Base-by-base conservation (phyloP, 1,140 invertebrate species). In the Cyrtorhinus lividipennis region DNA sequence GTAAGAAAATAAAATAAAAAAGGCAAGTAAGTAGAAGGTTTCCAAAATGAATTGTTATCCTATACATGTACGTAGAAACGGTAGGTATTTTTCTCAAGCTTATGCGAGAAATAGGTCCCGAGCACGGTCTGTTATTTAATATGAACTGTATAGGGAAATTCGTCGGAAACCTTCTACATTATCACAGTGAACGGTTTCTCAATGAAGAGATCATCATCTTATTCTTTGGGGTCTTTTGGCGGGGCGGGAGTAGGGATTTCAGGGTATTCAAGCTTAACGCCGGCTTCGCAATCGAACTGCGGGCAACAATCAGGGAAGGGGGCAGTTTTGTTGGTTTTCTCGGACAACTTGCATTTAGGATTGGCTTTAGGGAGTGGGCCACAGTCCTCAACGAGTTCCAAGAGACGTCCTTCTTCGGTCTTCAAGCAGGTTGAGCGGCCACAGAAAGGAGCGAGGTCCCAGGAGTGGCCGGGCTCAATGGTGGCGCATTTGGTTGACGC, bases 401-500 rank as follows among this genome's bases (percentile, higher is more conserved):
- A 76, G 0, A 92, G 80, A 64, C 84, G 80, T 62, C 80, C 77
- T 24, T 69, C 69, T 63, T 88, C 83, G 58, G 81, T 83, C 64
- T 85, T 79, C 1, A 90, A 85, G 73, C 89, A 92, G 38, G 86
- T 90, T 63, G 86, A 89, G 64, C 86, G 82, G 12, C 90, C 89
- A 68, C 89, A 92, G 82, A 92, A 92, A 1, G 89, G 89, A 8
- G 83, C 76, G 66, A 92, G 72, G 26, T 90, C 87, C 89, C 89
- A 92, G 24, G 83, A 78, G 73, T 90, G 85, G 44, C 82, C 83
- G 27, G 86, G 85, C 70, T 90, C 87, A 25, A 91, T 82, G 15
- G 88, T 91, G 1, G 87, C 85, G 72, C 88, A 92, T 64, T 81
- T 83, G n/a, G 89, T 92, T 0, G 87, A 90, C 0, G 88, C 88